Percentiles rank a stretch among this genome's conserved stretches.
Evolutionary conservation across 1,140 invertebrate species (phyloP).

Genomic region (Capitella teleta): DNA sequence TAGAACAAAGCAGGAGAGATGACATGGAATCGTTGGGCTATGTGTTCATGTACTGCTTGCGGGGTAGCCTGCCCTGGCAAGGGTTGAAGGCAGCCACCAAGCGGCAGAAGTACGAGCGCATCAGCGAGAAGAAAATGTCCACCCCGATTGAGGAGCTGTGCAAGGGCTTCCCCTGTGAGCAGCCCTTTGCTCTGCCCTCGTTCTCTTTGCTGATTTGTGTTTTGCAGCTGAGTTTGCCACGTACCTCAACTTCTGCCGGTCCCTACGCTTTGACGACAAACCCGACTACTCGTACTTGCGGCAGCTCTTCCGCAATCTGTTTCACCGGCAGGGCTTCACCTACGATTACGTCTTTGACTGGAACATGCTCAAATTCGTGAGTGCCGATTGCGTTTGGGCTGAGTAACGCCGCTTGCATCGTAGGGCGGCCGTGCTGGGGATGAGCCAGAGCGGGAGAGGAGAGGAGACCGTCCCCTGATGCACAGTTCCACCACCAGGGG

Average conservation of each 20-base stretch:
- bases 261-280: constrained; percentile 51
- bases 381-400: background rate
- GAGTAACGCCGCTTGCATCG: background rate
- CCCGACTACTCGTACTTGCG: constrained; percentile 52
- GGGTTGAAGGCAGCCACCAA: constrained; percentile 51
- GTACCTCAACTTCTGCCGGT: constrained; percentile 53
- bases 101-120: constrained; percentile 59
- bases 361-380: constrained; percentile 42
- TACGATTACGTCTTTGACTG: constrained; percentile 50
- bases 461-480: constrained; percentile 16
- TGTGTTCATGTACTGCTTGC: constrained; percentile 51
- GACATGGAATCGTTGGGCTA: constrained; percentile 54
- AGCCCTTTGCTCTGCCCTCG: background rate
- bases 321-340: constrained; percentile 50
- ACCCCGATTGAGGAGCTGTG: constrained; percentile 87
- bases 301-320: constrained; percentile 50
- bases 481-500: constrained; percentile 32
- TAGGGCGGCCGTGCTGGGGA: constrained; percentile 27
- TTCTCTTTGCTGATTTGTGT: constrained; percentile 9
- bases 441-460: constrained; percentile 25
- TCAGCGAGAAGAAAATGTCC: constrained; percentile 96
- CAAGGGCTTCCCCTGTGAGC: constrained; percentile 45
- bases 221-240: constrained; percentile 48
- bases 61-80: constrained; percentile 49
- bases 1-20: constrained; percentile 49